Evolutionary conservation across 2,113 vertebrate genomes (phyloP), one percentile per base, ranked within the genome.

Genomic region (Scortum barcoo): DNA sequence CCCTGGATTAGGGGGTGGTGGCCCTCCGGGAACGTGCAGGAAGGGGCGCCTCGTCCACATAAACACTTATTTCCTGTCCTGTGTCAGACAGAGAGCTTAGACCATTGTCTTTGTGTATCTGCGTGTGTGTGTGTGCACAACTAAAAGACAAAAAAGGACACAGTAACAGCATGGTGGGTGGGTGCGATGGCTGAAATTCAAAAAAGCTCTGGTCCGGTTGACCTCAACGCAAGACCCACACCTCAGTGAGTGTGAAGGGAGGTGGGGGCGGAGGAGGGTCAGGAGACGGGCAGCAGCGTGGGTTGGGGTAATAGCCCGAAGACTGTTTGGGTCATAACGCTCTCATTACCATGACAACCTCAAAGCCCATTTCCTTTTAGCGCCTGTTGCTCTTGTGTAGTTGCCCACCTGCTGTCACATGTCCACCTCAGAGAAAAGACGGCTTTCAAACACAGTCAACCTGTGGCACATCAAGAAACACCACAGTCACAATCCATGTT

Each of bases 61-160:
- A 96, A 97, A 96, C 70, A 96, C 86, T 19, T 78, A 91, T 94
- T 97, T 96, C 96, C 96, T 96, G 95, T 93, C 74, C 81, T 54
- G 79, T 69, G 67, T 87, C 89, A 86, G 80, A 80, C 79, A 68
- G 82, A 80, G 81, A 81, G 83, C 44, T 50, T 13, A 53, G 44
- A 76, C 89, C n/a, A 86, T 89, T 91, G 86, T 91, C 76, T 77
- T 57, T 81, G 36, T 73, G 86, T 36, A 22, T 56, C 28, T 54
- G 24, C 68, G 50, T 63, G 38, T 62, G 48, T 75, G 54, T 53
- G 76, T n/a, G n/a, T n/a, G n/a, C n/a, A n/a, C n/a, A n/a, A 86
- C 58, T 69, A 28, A 53, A 73, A 74, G 65, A n/a, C n/a, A 58
- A 68, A 88, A 66, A 71, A 67, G 9, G 33, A 48, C 10, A 28